These are phyloP conservation scores for Daphoenositta chrysoptera DNA, from an alignment of 2,113 vertebrate genomes.

Conservation along the genomic window DNA sequence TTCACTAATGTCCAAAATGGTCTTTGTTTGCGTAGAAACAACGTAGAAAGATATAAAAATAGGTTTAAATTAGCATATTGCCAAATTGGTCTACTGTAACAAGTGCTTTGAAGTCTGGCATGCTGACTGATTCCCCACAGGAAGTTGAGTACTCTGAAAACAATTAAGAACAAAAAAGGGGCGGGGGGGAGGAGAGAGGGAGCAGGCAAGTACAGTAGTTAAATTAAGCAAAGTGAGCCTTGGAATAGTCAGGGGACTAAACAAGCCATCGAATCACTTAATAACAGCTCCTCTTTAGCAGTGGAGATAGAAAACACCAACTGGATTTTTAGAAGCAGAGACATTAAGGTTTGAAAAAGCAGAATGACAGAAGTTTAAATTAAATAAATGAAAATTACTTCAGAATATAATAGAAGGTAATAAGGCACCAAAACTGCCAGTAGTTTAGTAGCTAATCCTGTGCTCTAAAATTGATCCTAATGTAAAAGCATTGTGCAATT, in stretches of 20 bases:
- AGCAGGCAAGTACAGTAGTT: constrained; percentile 44
- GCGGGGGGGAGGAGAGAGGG: neutral
- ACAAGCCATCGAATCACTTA: constrained; percentile 60
- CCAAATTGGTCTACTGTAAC: constrained; percentile 65
- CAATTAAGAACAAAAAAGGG: constrained; percentile 58
- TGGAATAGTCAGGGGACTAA: constrained; percentile 61
- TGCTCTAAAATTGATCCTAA: constrained; percentile 65
- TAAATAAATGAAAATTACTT: constrained; percentile 70
- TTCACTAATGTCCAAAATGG: constrained; percentile 27
- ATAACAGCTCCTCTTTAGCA: constrained; percentile 23
- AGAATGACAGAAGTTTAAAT: constrained; percentile 38
- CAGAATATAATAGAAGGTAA: constrained; percentile 62
- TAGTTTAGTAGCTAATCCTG: constrained; percentile 52
- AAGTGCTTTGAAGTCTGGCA: constrained; percentile 62
- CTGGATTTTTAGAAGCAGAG: constrained; percentile 24
- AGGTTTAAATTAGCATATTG: constrained; percentile 67
- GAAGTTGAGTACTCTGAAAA: constrained; percentile 61
- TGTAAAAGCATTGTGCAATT: constrained; percentile 59
- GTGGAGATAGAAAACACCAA: constrained; percentile 7
- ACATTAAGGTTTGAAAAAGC: constrained; percentile 39
- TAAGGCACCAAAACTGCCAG: constrained; percentile 62
- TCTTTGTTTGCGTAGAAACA: constrained; percentile 49
- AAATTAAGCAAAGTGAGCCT: constrained; percentile 65
- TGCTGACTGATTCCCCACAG: constrained; percentile 59
- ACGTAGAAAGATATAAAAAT: constrained; percentile 44